Conservation (phyloP, 2,113 vertebrate species). For the Gracilinanus agilis region DNA sequence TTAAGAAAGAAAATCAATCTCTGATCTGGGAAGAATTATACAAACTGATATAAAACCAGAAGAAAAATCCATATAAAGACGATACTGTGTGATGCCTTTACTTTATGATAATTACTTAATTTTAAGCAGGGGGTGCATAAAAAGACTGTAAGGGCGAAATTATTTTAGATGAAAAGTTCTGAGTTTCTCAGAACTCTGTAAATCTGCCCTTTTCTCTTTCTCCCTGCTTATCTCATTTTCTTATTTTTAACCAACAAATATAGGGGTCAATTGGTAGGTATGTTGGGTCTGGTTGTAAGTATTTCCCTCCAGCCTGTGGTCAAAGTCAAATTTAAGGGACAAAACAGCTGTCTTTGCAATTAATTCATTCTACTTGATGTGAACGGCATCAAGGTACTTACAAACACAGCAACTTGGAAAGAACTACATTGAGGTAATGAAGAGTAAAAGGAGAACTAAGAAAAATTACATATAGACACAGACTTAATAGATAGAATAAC, state of each 20-base stretch:
- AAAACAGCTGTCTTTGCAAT: slow-evolving; percentile 16
- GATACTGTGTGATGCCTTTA: not conserved
- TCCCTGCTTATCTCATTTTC: slow-evolving; percentile 37
- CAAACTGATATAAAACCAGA: not conserved
- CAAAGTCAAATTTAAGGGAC: slow-evolving; percentile 43
- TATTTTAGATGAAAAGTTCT: not conserved
- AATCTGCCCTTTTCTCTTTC: slow-evolving; percentile 31
- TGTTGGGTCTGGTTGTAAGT: not conserved
- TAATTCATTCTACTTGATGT: slow-evolving; percentile 48
- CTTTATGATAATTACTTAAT: not conserved
- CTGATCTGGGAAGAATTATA: not conserved
- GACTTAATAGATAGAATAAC: too few relatives aligned
- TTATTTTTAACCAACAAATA: not conserved
- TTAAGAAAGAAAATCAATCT: not conserved
- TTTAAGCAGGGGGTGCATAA: not conserved
- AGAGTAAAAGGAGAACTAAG: too few relatives aligned
- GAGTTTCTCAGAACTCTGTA: not conserved
- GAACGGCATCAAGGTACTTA: slow-evolving; percentile 25
- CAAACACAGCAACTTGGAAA: not conserved
- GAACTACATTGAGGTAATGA: too few relatives aligned
- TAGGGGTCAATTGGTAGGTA: not conserved
- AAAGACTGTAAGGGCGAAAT: not conserved
- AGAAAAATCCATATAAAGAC: not conserved
- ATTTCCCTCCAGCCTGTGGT: not conserved
- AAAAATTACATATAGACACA: too few relatives aligned